Evolutionary conservation across 2,113 vertebrate genomes (phyloP).

Genomic region (Rhinoderma darwinii): DNA sequence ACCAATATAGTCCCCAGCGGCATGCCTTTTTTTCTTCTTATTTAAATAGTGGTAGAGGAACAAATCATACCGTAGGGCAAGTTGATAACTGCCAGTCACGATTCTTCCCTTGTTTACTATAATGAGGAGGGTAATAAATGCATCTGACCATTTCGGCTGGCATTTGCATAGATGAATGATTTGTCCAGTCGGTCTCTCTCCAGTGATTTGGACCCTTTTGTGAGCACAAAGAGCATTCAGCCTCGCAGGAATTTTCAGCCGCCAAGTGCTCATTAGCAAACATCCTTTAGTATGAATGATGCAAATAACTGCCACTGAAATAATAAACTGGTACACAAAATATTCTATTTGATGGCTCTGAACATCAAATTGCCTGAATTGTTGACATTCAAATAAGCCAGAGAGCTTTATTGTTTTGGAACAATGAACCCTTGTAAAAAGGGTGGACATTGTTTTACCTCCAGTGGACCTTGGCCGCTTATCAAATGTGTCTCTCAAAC

Average conservation of each 20-base stretch:
- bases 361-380: conserved; percentile 87
- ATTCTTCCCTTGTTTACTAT: conserved; percentile 84
- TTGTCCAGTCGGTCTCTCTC: conserved; percentile 87
- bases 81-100: conserved; percentile 88
- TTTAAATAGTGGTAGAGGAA: conserved; percentile 83
- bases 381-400: conserved; percentile 87
- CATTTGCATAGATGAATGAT: conserved; percentile 96
- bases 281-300: conserved; percentile 88
- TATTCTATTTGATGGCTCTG: conserved; percentile 87
- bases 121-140: conserved; percentile 91
- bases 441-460: conserved; percentile 81
- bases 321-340: conserved; percentile 88
- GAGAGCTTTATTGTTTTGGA: conserved; percentile 79
- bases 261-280: conserved; percentile 91
- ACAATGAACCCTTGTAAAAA: conserved; percentile 81
- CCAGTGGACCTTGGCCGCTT: conserved; percentile 79
- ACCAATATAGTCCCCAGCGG: conserved; percentile 80
- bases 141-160: conserved; percentile 88
- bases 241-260: conserved; percentile 85
- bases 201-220: conserved; percentile 87
- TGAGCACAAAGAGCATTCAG: conserved; percentile 89
- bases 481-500: conserved; percentile 76
- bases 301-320: conserved; percentile 92
- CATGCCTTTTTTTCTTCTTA: conserved; percentile 84
- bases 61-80: conserved; percentile 84